These are phyloP conservation scores for Dromas ardeola DNA, from an alignment of 2,113 vertebrate genomes.

Conservation along the genomic window DNA sequence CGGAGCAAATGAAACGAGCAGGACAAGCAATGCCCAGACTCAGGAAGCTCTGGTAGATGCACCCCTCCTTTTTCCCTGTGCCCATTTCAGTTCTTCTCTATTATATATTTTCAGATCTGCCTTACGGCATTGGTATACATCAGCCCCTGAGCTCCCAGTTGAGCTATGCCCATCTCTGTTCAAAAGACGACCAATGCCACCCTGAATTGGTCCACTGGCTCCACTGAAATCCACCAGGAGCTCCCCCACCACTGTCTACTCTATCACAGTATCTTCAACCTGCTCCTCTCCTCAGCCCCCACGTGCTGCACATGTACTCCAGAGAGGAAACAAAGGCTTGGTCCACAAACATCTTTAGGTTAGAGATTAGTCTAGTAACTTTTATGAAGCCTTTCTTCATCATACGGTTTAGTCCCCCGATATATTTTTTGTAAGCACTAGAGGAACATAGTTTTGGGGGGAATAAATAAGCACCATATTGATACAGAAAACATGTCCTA, in stretches of 20 bases:
- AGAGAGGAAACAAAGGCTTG: background rate
- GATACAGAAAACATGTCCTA: background rate
- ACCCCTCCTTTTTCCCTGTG: background rate
- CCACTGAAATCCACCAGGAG: background rate
- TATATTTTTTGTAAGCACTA: background rate
- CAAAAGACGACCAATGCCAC: background rate
- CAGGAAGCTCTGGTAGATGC: background rate
- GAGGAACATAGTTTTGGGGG: background rate
- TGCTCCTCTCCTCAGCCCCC: background rate
- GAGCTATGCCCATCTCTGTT: too few relatives aligned
- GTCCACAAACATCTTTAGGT: background rate
- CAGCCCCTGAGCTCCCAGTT: background rate
- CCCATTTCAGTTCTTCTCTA: background rate
- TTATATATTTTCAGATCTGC: background rate
- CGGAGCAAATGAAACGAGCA: background rate
- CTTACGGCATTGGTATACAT: too few relatives aligned
- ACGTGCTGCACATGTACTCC: background rate
- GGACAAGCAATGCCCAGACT: background rate
- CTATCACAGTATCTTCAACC: background rate
- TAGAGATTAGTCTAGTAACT: background rate
- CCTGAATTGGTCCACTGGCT: background rate
- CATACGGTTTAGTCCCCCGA: background rate
- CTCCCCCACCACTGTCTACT: background rate
- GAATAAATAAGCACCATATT: background rate
- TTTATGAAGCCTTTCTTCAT: background rate